phyloP scores from a whole-genome alignment of 1,140 invertebrate species.

The Drosophila mauritiana region DNA sequence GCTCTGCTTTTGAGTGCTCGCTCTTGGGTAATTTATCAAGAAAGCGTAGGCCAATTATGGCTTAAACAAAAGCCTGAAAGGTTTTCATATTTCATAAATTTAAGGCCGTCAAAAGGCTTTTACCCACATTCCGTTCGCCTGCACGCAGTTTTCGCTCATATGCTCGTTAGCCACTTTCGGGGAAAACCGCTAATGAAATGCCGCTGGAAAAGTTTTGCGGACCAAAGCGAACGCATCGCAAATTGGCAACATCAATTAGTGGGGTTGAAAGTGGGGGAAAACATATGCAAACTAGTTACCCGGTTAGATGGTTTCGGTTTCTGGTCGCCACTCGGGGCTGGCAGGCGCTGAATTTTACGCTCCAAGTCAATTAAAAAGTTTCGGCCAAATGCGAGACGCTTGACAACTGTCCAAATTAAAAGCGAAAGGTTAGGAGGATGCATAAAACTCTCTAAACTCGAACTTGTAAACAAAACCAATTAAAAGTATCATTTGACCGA shows the following conservation, averaged over 20 bases:
- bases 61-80: conserved; percentile 45
- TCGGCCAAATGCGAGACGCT: conserved; percentile 57
- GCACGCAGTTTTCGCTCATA: conserved; percentile 7
- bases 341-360: conserved; percentile 37
- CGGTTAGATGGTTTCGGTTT: conserved; percentile 36
- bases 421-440: neutral
- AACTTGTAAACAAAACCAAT: neutral
- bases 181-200: conserved; percentile 74
- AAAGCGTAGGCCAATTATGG: conserved; percentile 51
- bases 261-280: conserved; percentile 9
- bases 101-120: conserved; percentile 36
- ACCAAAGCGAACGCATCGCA: conserved; percentile 36
- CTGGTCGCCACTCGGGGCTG: conserved; percentile 14
- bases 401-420: conserved; percentile 8
- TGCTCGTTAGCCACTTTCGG: conserved; percentile 49
- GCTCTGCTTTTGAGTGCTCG: conserved; percentile 18
- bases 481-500: neutral
- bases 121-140: conserved; percentile 5
- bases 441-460: neutral
- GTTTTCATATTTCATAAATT: conserved; percentile 30
- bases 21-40: conserved; percentile 56
- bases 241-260: conserved; percentile 70
- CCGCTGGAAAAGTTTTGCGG: conserved; percentile 59
- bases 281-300: conserved; percentile 59
- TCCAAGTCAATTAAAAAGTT: conserved; percentile 77